These are phyloP conservation scores for Orthosia incerta DNA, from an alignment of 2,888 invertebrate species.

Conservation along the genomic window DNA sequence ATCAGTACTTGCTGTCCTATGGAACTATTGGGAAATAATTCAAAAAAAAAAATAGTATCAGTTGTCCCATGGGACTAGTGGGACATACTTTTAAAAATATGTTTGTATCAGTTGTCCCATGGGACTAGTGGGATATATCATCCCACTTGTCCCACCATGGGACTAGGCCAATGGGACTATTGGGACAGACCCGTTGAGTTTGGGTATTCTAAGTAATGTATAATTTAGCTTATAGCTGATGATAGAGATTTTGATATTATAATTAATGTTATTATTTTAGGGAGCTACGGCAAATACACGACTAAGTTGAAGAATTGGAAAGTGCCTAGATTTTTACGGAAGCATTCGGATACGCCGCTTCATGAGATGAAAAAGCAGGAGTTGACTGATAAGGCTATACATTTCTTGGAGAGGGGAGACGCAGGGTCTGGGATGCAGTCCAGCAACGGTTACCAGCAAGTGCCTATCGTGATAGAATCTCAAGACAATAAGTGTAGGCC, in stretches of 20 bases:
- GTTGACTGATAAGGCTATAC: constrained; percentile 82
- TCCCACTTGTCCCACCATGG: too few species aligned
- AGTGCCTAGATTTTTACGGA: constrained; percentile 93
- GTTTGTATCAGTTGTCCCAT: too few species aligned
- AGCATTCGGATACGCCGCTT: constrained; percentile 90
- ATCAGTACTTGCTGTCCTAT: too few species aligned
- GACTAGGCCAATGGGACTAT: too few species aligned
- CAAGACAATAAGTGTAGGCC: constrained; percentile 82
- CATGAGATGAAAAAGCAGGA: constrained; percentile 87
- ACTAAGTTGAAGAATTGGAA: constrained; percentile 93
- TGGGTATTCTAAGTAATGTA: constrained; percentile 5
- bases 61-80: too few species aligned
- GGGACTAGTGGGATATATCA: too few species aligned
- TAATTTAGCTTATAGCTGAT: not conserved
- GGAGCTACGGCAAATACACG: constrained; percentile 91
- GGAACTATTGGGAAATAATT: too few species aligned
- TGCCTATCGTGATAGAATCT: constrained; percentile 92
- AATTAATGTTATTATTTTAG: constrained; percentile 75
- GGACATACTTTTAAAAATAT: too few species aligned
- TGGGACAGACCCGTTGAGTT: too few species aligned
- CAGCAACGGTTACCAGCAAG: constrained; percentile 92
- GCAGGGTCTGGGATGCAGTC: constrained; percentile 73
- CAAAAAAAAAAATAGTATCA: too few species aligned
- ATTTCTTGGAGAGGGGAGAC: constrained; percentile 82
- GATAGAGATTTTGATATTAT: not conserved